Evolutionary conservation across 2,888 invertebrate genomes (phyloP).

Genomic region (Agonopterix arenella): DNA sequence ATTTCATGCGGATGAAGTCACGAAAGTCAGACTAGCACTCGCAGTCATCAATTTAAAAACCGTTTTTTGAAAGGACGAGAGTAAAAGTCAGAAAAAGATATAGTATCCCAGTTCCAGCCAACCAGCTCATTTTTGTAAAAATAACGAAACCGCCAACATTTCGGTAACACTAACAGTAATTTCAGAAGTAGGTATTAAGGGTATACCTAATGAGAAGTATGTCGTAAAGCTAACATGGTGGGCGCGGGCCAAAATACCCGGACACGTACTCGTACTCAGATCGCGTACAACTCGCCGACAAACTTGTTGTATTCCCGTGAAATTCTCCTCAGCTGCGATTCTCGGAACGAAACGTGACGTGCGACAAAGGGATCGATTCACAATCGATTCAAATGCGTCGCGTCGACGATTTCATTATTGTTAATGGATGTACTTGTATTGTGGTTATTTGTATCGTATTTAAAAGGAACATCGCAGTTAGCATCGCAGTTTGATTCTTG

Average conservation of each 20-base stretch:
- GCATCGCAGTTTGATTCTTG: no score
- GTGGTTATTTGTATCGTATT: no score
- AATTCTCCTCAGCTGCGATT: slow-evolving; percentile 23
- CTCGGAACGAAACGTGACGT: slow-evolving; percentile 17
- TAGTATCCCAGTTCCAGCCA: no score
- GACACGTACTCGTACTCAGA: slow-evolving; percentile 28
- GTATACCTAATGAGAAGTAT: slow-evolving; percentile 22
- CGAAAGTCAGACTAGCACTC: no score
- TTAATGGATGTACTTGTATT: no score
- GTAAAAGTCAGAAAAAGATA: no score
- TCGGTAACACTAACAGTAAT: not conserved
- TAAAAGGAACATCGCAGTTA: no score
- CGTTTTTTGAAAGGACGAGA: no score
- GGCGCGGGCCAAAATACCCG: slow-evolving; percentile 18
- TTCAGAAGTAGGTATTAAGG: not conserved
- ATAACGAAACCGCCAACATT: no score
- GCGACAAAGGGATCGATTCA: not conserved
- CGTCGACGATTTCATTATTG: not conserved
- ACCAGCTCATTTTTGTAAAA: no score
- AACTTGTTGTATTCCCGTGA: slow-evolving; percentile 27
- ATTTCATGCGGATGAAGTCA: no score
- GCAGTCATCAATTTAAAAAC: no score
- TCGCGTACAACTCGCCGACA: slow-evolving; percentile 22
- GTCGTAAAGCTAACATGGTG: slow-evolving; percentile 26
- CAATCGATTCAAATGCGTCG: not conserved